Conservation (phyloP, 2,797 vertebrate genomes). For the Micrastur ruficollis region DNA sequence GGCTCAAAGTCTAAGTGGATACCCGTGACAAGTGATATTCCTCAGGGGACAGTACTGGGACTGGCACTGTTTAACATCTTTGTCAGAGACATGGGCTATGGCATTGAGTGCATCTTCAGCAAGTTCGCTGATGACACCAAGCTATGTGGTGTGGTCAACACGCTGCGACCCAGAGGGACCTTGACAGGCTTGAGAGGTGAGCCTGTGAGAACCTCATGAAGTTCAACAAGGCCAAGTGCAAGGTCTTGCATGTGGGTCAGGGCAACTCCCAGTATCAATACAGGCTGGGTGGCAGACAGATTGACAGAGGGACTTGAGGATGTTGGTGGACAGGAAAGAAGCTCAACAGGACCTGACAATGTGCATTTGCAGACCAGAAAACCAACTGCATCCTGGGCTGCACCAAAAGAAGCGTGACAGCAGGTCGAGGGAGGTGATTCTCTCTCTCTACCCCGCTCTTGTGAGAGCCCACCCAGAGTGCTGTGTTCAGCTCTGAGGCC, state of each 20-base stretch:
- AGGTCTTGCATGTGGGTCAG: accelerated
- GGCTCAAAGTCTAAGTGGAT: background rate
- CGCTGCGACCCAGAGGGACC: too few species aligned
- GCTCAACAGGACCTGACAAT: background rate
- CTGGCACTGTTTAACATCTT: too few species aligned
- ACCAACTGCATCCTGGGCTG: background rate
- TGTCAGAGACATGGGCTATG: too few species aligned
- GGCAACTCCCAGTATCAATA: background rate
- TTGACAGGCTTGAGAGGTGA: too few species aligned
- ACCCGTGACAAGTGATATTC: too few species aligned
- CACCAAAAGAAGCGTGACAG: background rate
- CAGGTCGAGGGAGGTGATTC: background rate
- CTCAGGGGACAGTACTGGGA: too few species aligned
- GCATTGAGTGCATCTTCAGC: too few species aligned
- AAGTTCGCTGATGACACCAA: too few species aligned
- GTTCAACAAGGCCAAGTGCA: background rate
- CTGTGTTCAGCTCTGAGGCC: background rate
- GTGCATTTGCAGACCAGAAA: background rate
- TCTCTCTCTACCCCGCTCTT: background rate
- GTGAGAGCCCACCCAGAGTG: accelerated
- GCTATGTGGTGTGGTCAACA: too few species aligned
- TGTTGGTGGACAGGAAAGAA: background rate
- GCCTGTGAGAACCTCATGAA: background rate
- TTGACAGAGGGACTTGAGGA: background rate
- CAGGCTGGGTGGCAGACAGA: background rate